Evolutionary conservation across 1,140 invertebrate species (phyloP), one percentile per base, ranked within the genome.

Genomic region (Oreohelix idahoensis): DNA sequence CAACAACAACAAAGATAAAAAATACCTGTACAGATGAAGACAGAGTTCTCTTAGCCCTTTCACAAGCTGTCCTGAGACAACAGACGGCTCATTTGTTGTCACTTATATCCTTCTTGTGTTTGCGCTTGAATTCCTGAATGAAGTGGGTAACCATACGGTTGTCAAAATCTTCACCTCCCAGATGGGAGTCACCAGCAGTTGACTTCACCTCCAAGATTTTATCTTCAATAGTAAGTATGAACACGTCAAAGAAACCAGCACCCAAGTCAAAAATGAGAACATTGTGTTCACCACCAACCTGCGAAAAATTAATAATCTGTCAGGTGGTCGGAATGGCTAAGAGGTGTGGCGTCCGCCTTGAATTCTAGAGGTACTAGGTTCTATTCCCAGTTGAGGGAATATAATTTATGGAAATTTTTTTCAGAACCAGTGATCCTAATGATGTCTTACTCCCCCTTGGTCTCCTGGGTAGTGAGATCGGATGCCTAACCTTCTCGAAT

Each of bases 81-180:
- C 98, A 94, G n/a, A 99, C 94, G 11, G 98, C 97, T 84, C 98
- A 94, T 91, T 98, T 97, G 93, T 99, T 99, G 74, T 94, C 93
- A 35, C 95, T 95, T 39, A 99, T 93, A 87, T 99, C 98, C 90
- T 98, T 98, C 92, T 98, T 98, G 94, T 98, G 96, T 92, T 99
- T 99, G 77, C 97, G 94, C 93, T 99, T 98, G 94, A 99, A 99
- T 92, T 99, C 97, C 91, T 98, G 95, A 0, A 97, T 96, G 89
- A 99, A 99, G 93, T 98, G 97, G 89, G 97, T 97, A 29, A 99
- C 97, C 95, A 99, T 96, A n/a, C n/a, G 94, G 92, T 97, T 99
- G 92, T 99, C 98, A 97, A 99, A 99, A 93, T 99, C 98, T 94
- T 99, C 98, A 85, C 98, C 98, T 90, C 98, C 98, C 92, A 99